phyloP scores from a whole-genome alignment of 64 coral and sea anemone genomes.

The Montipora sp. region DNA sequence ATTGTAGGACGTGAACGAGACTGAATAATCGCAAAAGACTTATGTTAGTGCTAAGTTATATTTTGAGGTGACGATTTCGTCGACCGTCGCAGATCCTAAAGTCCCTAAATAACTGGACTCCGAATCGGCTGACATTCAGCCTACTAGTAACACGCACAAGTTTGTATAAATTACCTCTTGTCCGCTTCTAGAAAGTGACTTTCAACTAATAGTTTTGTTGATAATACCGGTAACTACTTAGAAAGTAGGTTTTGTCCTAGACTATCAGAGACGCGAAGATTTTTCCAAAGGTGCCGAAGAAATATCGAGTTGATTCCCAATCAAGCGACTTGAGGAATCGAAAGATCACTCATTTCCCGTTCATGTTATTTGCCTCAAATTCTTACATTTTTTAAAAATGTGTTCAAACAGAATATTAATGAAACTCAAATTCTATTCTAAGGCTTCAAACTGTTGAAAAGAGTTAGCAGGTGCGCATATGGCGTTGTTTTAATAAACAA shows the following conservation, averaged over 20 bases:
- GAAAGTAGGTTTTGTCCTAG: background rate
- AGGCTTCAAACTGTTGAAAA: background rate
- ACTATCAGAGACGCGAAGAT: too few relatives aligned
- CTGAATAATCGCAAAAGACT: too few relatives aligned
- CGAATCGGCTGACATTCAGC: too few relatives aligned
- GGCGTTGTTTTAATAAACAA: slow-evolving; percentile 37
- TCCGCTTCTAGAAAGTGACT: background rate
- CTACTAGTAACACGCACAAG: too few relatives aligned
- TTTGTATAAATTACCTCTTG: too few relatives aligned
- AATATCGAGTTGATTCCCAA: background rate
- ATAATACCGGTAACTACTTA: background rate
- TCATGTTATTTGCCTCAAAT: background rate
- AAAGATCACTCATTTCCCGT: background rate
- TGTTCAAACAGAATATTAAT: slow-evolving; percentile 2
- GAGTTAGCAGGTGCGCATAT: slow-evolving; percentile 4
- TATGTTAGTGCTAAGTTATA: too few relatives aligned
- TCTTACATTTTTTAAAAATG: background rate
- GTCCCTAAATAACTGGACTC: too few relatives aligned
- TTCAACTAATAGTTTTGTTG: background rate
- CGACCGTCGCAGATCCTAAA: too few relatives aligned
- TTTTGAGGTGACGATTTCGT: too few relatives aligned
- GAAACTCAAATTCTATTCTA: background rate
- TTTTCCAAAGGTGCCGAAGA: background rate
- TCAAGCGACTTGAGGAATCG: background rate
- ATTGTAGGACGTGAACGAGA: too few relatives aligned